A percentile compares a stretch with the other conserved stretches of the same genome.
These are phyloP conservation scores for Sebastes cheni DNA, from an alignment of 2,797 vertebrate species.

Conservation along the genomic window DNA sequence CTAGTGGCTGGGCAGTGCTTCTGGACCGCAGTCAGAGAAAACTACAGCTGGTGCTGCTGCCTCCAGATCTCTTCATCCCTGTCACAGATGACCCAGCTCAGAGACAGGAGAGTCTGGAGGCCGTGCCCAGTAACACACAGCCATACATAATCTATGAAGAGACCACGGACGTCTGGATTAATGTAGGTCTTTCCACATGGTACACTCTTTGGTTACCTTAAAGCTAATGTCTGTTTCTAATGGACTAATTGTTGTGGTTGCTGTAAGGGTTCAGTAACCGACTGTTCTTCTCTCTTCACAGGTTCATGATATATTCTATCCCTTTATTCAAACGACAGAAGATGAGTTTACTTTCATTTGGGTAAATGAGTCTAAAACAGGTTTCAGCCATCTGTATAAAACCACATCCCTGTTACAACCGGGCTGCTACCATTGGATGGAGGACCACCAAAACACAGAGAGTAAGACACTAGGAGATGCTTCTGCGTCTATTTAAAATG, in stretches of 20 bases:
- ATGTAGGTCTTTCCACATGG: constrained; percentile 51
- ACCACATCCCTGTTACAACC: constrained; percentile 84
- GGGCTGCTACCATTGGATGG: constrained; percentile 80
- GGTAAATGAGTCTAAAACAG: constrained; percentile 89
- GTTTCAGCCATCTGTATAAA: constrained; percentile 93
- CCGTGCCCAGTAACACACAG: constrained; percentile 86
- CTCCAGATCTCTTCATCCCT: constrained; percentile 90
- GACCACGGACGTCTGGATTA: constrained; percentile 84
- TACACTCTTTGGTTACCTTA: not conserved
- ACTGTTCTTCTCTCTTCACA: constrained; percentile 50
- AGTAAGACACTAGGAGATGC: constrained; percentile 39
- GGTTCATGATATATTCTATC: constrained; percentile 94
- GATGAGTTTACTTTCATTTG: constrained; percentile 90
- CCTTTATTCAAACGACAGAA: constrained; percentile 87
- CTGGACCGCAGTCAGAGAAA: constrained; percentile 93
- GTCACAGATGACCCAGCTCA: constrained; percentile 84
- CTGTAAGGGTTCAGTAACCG: not conserved
- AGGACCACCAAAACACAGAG: constrained; percentile 76
- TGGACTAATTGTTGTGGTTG: not conserved
- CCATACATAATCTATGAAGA: constrained; percentile 95
- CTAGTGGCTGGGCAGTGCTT: constrained; percentile 95
- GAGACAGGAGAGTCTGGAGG: constrained; percentile 85
- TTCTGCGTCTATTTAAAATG: not conserved
- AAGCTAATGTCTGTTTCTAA: not conserved
- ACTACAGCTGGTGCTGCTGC: constrained; percentile 91